Evolutionary conservation across 2,797 vertebrate genomes (phyloP), one percentile per base, ranked within the genome.

Genomic region (Anguilla pacifica): DNA sequence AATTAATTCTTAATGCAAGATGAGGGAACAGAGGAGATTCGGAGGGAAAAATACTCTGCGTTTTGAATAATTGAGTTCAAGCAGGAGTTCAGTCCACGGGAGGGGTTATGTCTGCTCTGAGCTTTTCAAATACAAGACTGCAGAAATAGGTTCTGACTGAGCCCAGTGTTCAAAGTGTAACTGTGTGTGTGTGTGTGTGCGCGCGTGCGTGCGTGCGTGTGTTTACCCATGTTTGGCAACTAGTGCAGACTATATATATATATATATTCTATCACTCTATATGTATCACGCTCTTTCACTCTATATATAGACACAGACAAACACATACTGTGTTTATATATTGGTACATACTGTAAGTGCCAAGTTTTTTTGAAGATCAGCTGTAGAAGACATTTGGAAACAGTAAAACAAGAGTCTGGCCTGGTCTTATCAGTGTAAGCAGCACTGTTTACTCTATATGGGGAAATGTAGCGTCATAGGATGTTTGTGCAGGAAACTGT

Each of bases 1-100:
- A 87, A 94, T 95, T 89, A 93, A 94, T 94, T 95, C 93, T 96
- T 95, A 92, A 95, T 95, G 93, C 85, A 85, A 88, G 92, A 89
- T 87, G 89, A 92, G 92, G 91, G 89, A 91, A 89, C 85, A 86
- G 86, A 89, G 86, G 87, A 83, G 88, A 86, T 86, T 88, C 6
- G n/a, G 86, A 51, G 43, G 86, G 92, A 91, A 89, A 92, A 94
- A 94, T 94, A 92, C 93, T 93, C 92, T 92, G 91, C 91, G 87
- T 85, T 90, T 87, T 95, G 90, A 95, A 94, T 95, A 92, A 96
- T 94, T 93, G 90, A 95, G 92, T 85, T 88, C 83, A 87, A 87
- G 86, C 85, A 89, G 88, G 91, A 89, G 89, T 88, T 90, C 87
- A 83, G 89, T 88, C 83, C 86, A 85, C 85, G 84, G 77, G 31